phyloP scores from a whole-genome alignment of 2,797 vertebrate species.

The Microcaecilia unicolor region DNA sequence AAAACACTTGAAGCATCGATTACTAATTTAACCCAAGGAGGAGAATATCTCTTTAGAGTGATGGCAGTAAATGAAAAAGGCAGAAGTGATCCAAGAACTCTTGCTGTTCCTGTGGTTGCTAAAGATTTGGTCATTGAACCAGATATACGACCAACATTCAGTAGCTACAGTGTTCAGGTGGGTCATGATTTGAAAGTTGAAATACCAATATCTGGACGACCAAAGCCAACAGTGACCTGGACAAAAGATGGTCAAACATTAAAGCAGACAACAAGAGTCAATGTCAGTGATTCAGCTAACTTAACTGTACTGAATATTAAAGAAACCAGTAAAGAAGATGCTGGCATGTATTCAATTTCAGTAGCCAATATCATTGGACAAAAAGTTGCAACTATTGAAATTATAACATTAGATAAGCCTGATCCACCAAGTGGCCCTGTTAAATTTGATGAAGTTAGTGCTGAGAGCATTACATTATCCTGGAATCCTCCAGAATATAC shows the following conservation, averaged over 20 bases:
- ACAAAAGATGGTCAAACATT: constrained; percentile 79
- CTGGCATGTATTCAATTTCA: constrained; percentile 82
- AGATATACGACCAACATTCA: constrained; percentile 85
- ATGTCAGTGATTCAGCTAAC: constrained; percentile 66
- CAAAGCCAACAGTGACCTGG: constrained; percentile 83
- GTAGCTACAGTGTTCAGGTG: constrained; percentile 83
- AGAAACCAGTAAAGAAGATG: constrained; percentile 84
- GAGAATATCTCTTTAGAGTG: constrained; percentile 91
- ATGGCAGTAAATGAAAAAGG: constrained; percentile 95
- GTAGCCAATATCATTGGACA: constrained; percentile 80
- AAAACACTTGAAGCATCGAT: constrained; percentile 84
- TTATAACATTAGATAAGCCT: constrained; percentile 92
- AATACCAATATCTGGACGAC: constrained; percentile 85
- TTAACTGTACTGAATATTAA: constrained; percentile 81
- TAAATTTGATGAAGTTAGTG: constrained; percentile 88
- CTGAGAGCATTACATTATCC: constrained; percentile 85
- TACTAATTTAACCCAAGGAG: constrained; percentile 80
- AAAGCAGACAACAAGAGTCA: constrained; percentile 88
- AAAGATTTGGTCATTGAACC: constrained; percentile 94
- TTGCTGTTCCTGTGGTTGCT: constrained; percentile 85
- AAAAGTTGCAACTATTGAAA: constrained; percentile 81
- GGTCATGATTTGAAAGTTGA: constrained; percentile 86
- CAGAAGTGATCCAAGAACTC: constrained; percentile 88
- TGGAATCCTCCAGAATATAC: constrained; percentile 86
- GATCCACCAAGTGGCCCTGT: constrained; percentile 90